Evolutionary conservation across 2,797 vertebrate species (phyloP), one percentile per base, ranked within the genome.

Genomic region (Myoxocephalus aenaeus): DNA sequence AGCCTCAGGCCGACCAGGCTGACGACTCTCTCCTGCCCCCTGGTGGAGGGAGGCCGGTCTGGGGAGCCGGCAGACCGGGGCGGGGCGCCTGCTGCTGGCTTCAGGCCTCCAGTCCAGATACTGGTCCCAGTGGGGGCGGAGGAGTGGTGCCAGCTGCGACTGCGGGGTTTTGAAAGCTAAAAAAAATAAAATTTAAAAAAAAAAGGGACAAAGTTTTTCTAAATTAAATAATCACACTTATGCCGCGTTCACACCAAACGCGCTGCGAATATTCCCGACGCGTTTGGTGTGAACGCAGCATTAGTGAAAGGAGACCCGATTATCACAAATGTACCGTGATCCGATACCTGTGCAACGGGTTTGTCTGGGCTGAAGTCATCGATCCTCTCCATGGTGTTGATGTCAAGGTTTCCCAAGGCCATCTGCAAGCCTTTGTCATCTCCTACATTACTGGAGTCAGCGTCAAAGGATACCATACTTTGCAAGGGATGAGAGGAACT

Each of bases 371-470:
- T 92, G 76, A 96, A 99, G 86, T 96, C 64, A 73, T 99, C 97
- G 0, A 97, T 96, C 82, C 89, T 93, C 86, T 96, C 86, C 94
- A 97, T 92, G 40, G 95, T 98, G 90, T 97, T 93, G 10, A 99
- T 87, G 81, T 99, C 95, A 82, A 96, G 79, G 84, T 99, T 99
- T 79, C 98, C 98, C 80, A 99, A 86, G 5, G 98, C 97, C 95
- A 99, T 96, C 64, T 99, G 96, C 71, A 97, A 93, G 68, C 96
- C 97, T 85, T 90, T 80, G 11, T 88, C 85, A 83, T 99, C 96
- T 68, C 96, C 97, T 36, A 98, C 36, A 80, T 97, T 94, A 65
- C 98, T 99, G 87, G 70, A 78, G 59, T 65, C 22, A 71, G 20
- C 1, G 10, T 40, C 10, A 68, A 94, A 93, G 93, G 89, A 82